A percentile compares a stretch with the other conserved stretches of the same genome.
Conservation (phyloP, 2,113 vertebrate genomes). For the Lepisosteus osseus region DNA sequence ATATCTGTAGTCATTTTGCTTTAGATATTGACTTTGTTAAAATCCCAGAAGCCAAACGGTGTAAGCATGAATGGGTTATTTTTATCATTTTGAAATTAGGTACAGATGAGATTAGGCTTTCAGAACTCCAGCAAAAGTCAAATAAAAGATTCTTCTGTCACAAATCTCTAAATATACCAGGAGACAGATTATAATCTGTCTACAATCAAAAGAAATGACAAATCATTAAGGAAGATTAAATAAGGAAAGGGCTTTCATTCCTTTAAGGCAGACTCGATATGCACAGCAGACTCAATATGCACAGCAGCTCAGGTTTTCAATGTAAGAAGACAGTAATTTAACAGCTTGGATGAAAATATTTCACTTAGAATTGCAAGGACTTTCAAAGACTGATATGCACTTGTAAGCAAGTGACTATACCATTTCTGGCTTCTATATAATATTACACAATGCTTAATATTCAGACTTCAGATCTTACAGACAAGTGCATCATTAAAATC, state of each 20-base stretch:
- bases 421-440: too few relatives aligned
- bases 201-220: neutral
- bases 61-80: neutral
- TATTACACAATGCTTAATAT: too few relatives aligned
- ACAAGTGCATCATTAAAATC: too few relatives aligned
- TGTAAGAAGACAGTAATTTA: slow-evolving; percentile 3
- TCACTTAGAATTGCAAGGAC: neutral
- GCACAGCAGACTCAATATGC: neutral
- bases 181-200: neutral
- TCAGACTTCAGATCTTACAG: too few relatives aligned
- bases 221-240: too few relatives aligned
- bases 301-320: neutral
- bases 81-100: neutral
- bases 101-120: neutral
- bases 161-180: neutral
- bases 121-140: neutral
- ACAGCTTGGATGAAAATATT: neutral
- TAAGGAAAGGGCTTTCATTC: too few relatives aligned
- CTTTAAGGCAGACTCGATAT: neutral
- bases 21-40: slow-evolving; percentile 20
- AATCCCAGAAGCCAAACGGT: neutral
- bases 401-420: too few relatives aligned
- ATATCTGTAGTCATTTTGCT: slow-evolving; percentile 22
- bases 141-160: neutral
- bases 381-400: neutral